phyloP scores from a whole-genome alignment of 37 sponge, comb jelly and placozoan genomes.

The Chondrosia reniformis region DNA sequence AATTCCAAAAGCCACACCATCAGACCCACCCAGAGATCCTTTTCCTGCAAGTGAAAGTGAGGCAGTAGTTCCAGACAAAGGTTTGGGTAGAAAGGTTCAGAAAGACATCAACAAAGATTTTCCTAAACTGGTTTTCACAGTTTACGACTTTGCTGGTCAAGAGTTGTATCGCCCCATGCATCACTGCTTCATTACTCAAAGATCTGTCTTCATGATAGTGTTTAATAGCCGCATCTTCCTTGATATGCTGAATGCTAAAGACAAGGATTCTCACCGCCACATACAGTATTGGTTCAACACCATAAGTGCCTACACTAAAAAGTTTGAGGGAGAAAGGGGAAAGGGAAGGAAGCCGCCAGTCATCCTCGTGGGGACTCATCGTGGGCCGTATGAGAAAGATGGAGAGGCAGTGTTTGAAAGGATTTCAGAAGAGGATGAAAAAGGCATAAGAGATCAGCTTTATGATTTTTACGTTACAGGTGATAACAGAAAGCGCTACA shows the following conservation, averaged over 20 bases:
- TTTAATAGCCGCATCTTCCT: conserved; percentile 25
- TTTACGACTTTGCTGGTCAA: conserved; percentile 69
- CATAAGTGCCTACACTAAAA: conserved; percentile 37
- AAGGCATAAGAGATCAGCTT: conserved; percentile 9
- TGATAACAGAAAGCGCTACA: not conserved
- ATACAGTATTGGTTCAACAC: conserved; percentile 58
- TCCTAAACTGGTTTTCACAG: conserved; percentile 12
- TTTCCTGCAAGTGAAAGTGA: too few relatives aligned
- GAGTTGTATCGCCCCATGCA: conserved; percentile 67
- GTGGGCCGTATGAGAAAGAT: not conserved
- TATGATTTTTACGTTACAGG: not conserved
- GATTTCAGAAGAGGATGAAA: conserved; percentile 5
- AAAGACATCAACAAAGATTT: not conserved
- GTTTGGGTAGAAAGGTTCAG: not conserved
- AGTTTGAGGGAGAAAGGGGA: not conserved
- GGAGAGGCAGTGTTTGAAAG: not conserved
- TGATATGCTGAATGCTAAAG: not conserved
- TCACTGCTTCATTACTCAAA: conserved; percentile 63
- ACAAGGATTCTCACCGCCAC: conserved; percentile 2
- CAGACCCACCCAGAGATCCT: too few relatives aligned
- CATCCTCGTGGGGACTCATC: conserved; percentile 45
- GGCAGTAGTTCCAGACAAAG: not conserved
- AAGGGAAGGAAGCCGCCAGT: conserved; percentile 31
- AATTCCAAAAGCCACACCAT: too few relatives aligned
- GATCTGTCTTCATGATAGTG: conserved; percentile 46